Percentiles rank a stretch among this genome's conserved stretches.
phyloP scores from a whole-genome alignment of 2,797 vertebrate species.

The Huso huso region DNA sequence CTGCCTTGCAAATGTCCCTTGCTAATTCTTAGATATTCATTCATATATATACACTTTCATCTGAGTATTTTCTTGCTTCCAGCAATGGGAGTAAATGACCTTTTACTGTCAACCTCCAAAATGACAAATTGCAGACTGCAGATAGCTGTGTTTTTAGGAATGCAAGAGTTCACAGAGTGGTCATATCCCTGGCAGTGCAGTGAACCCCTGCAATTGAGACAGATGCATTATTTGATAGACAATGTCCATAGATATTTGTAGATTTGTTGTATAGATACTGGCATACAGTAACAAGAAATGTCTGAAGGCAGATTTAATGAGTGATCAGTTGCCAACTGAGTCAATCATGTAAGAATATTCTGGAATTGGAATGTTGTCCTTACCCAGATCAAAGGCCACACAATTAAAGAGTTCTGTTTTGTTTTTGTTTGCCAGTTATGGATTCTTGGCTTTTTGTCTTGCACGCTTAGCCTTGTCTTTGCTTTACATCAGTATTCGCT shows the following conservation, averaged over 20 bases:
- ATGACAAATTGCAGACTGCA: constrained; percentile 70
- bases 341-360: too few relatives aligned
- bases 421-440: too few relatives aligned
- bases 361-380: too few relatives aligned
- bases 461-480: too few relatives aligned
- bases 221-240: constrained; percentile 73
- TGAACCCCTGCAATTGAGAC: constrained; percentile 56
- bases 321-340: too few relatives aligned
- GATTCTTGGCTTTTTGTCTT: too few relatives aligned
- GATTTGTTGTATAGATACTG: too few relatives aligned
- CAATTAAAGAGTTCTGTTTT: too few relatives aligned
- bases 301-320: constrained; percentile 14
- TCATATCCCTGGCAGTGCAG: constrained; percentile 61
- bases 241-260: constrained; percentile 56
- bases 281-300: constrained; percentile 41
- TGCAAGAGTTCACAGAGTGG: constrained; percentile 69
- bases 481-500: too few relatives aligned
- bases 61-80: constrained; percentile 64
- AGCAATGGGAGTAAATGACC: constrained; percentile 72
- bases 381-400: too few relatives aligned
- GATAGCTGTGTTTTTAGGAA: constrained; percentile 71
- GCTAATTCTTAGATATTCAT: too few relatives aligned
- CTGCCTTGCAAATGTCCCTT: too few relatives aligned
- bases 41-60: constrained; percentile 53
- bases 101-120: constrained; percentile 73